These are phyloP conservation scores for Dromiciops gliroides DNA, from an alignment of 2,113 vertebrate species.

Conservation along the genomic window DNA sequence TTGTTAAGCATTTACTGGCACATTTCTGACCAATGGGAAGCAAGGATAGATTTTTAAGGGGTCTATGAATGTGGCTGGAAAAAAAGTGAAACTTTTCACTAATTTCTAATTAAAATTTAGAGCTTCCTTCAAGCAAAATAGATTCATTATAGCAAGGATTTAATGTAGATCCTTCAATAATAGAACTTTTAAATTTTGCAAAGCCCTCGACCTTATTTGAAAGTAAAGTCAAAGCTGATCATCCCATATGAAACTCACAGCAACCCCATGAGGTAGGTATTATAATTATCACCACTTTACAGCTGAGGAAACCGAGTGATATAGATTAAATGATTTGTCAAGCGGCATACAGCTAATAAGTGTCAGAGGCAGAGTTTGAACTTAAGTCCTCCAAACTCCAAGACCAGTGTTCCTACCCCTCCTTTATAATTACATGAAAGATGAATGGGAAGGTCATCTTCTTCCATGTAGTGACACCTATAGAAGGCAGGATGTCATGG, in stretches of 20 bases:
- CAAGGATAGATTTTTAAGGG: not conserved
- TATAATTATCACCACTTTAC: not conserved
- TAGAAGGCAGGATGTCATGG: not conserved
- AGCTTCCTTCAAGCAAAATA: not conserved
- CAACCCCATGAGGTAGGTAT: not conserved
- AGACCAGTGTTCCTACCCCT: not conserved
- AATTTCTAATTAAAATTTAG: not conserved
- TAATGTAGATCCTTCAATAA: not conserved
- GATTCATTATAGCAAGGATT: not conserved
- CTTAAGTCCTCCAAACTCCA: not conserved
- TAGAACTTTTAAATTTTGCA: not conserved
- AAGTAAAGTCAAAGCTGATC: not conserved
- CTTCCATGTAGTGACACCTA: not conserved
- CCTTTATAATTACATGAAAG: not conserved
- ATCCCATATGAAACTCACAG: not conserved
- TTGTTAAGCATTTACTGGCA: not conserved
- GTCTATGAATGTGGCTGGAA: not conserved
- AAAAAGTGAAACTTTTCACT: not conserved
- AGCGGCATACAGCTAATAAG: not conserved
- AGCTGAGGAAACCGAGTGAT: not conserved
- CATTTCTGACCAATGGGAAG: not conserved
- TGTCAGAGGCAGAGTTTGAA: not conserved
- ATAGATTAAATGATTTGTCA: not conserved
- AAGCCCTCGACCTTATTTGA: not conserved
- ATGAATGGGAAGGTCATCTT: not conserved